These are phyloP conservation scores for Antheraea assamensis DNA, from an alignment of 2,888 invertebrate genomes.

Conservation along the genomic window DNA sequence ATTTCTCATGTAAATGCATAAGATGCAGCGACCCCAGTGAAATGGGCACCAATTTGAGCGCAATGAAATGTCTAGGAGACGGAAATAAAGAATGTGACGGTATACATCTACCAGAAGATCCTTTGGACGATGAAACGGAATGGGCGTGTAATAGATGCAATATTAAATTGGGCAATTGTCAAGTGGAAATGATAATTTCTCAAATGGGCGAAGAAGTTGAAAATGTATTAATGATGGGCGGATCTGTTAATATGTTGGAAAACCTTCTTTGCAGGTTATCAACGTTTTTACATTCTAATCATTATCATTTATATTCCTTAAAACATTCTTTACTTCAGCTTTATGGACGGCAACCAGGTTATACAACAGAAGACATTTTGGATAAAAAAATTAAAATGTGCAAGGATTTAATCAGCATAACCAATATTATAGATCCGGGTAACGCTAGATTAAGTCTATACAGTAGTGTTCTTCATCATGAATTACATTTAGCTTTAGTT, in stretches of 20 bases:
- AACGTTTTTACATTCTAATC: conserved; percentile 90
- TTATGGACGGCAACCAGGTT: conserved; percentile 87
- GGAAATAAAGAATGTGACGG: conserved; percentile 84
- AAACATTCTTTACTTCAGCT: conserved; percentile 92
- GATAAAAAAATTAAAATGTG: conserved; percentile 86
- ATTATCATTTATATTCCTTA: conserved; percentile 91
- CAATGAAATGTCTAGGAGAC: conserved; percentile 85
- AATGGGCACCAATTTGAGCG: conserved; percentile 87
- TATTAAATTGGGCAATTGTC: conserved; percentile 83
- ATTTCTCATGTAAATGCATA: conserved; percentile 87
- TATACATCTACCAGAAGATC: conserved; percentile 86
- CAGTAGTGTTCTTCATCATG: conserved; percentile 88
- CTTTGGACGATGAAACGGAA: conserved; percentile 86
- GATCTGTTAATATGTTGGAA: conserved; percentile 83
- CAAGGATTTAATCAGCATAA: conserved; percentile 83
- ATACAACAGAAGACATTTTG: conserved; percentile 82
- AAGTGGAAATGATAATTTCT: conserved; percentile 85
- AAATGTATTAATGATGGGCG: conserved; percentile 82
- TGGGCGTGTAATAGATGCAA: conserved; percentile 90
- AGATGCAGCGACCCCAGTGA: conserved; percentile 92
- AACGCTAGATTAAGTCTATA: conserved; percentile 88
- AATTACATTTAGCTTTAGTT: conserved; percentile 83
- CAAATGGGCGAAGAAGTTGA: conserved; percentile 91
- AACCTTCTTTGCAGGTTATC: conserved; percentile 85
- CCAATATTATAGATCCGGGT: conserved; percentile 86